Conservation (phyloP, 2,888 invertebrate genomes). For the Eupithecia subfuscata region DNA sequence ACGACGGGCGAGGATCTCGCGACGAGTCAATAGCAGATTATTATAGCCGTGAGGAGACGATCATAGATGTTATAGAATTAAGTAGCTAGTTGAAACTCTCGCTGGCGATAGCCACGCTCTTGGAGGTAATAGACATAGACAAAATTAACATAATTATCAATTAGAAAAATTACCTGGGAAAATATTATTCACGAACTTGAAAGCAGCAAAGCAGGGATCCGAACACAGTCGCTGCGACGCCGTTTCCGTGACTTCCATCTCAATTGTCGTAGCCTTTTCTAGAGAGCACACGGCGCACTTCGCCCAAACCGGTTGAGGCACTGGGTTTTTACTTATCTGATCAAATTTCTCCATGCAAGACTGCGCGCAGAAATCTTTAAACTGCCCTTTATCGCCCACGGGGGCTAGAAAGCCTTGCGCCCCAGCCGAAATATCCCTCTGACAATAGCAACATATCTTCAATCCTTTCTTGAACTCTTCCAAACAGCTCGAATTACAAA, state of each 20-base stretch:
- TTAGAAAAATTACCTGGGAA: slow-evolving; percentile 83
- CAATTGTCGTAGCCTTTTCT: slow-evolving; percentile 89
- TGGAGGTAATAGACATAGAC: not conserved
- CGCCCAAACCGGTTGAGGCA: slow-evolving; percentile 84
- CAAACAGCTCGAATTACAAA: slow-evolving; percentile 93
- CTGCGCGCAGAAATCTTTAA: slow-evolving; percentile 90
- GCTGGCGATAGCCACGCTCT: not conserved
- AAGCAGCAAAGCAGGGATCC: slow-evolving; percentile 96
- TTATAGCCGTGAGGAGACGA: not conserved
- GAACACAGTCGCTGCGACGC: slow-evolving; percentile 90
- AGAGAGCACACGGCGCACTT: slow-evolving; percentile 93
- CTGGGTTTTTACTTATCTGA: slow-evolving; percentile 86
- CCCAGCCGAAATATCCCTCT: slow-evolving; percentile 92
- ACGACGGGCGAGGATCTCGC: not conserved
- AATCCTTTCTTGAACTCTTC: slow-evolving; percentile 95
- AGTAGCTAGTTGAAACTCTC: not conserved
- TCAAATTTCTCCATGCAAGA: slow-evolving; percentile 91
- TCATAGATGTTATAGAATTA: not conserved
- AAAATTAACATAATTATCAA: not conserved
- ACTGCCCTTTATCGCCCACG: slow-evolving; percentile 94
- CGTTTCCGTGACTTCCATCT: slow-evolving; percentile 88
- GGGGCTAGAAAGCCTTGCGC: slow-evolving; percentile 93
- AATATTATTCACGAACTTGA: slow-evolving; percentile 96
- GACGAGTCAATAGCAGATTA: not conserved
- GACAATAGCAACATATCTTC: slow-evolving; percentile 96